These are phyloP conservation scores for Drymodes brunneopygia DNA, from an alignment of 2,113 vertebrate genomes.

Conservation along the genomic window DNA sequence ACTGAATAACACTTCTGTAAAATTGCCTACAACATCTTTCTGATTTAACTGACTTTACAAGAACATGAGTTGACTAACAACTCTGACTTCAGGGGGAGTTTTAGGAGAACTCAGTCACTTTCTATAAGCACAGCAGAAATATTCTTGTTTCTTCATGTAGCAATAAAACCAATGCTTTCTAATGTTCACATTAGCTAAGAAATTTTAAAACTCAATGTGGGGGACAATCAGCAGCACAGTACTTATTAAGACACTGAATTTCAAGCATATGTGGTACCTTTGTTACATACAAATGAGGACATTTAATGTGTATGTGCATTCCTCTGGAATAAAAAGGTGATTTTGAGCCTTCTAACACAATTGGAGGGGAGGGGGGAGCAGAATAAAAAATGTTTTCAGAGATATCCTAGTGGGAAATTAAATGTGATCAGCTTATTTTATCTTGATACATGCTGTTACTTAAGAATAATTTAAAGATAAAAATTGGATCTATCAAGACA, in stretches of 20 bases:
- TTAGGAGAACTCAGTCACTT: not conserved
- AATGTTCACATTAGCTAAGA: not conserved
- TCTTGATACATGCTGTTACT: not conserved
- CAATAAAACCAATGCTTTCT: not conserved
- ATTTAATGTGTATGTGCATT: not conserved
- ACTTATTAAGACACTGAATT: not conserved
- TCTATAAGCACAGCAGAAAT: not conserved
- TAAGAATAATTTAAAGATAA: constrained; percentile 17
- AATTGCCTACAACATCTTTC: not conserved
- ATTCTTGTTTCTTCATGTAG: not conserved
- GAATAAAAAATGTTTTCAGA: not conserved
- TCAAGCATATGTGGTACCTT: not conserved
- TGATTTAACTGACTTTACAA: not conserved
- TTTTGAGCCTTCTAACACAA: not conserved
- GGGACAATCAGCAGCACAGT: not conserved
- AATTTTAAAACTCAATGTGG: not conserved
- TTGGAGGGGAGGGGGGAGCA: rapidly evolving
- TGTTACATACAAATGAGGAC: not conserved
- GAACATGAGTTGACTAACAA: not conserved
- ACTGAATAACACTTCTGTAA: not conserved
- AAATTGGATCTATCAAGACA: not conserved
- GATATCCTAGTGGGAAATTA: not conserved
- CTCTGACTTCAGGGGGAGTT: not conserved
- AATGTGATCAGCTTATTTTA: not conserved
- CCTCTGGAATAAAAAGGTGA: not conserved